Evolutionary conservation across 2,113 vertebrate genomes (phyloP).

Genomic region (Pica pica): DNA sequence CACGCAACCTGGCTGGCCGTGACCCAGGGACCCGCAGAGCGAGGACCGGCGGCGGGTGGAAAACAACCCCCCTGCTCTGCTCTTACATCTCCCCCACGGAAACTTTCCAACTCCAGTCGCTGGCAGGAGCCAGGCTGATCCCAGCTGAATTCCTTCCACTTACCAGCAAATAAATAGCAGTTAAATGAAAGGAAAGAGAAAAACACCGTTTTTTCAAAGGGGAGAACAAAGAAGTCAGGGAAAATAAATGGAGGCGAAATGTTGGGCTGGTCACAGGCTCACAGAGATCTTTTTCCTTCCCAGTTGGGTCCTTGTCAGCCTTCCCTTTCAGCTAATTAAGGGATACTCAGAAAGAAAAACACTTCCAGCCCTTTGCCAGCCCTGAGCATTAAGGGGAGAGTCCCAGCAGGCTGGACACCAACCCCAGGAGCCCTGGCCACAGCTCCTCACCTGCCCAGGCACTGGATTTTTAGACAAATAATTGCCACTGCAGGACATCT

Average conservation of each 20-base stretch:
- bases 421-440: neutral
- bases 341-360: constrained; percentile 13
- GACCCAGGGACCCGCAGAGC: neutral
- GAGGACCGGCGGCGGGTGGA: neutral
- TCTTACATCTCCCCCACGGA: constrained; percentile 15
- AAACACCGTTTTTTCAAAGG: constrained; percentile 34
- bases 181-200: constrained; percentile 32
- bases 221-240: constrained; percentile 13
- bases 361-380: constrained; percentile 14
- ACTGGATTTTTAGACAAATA: neutral
- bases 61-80: constrained; percentile 12
- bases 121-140: constrained; percentile 45
- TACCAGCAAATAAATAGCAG: constrained; percentile 55
- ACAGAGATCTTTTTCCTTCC: neutral
- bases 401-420: neutral
- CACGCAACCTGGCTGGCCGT: neutral
- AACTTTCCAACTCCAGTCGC: constrained; percentile 28
- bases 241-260: neutral
- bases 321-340: constrained; percentile 31
- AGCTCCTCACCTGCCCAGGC: neutral
- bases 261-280: neutral
- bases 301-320: neutral
- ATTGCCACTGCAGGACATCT: neutral
- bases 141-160: constrained; percentile 57
- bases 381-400: neutral